Base-by-base conservation (phyloP, 2,888 invertebrate genomes). In the Fabriciana adippe region DNA sequence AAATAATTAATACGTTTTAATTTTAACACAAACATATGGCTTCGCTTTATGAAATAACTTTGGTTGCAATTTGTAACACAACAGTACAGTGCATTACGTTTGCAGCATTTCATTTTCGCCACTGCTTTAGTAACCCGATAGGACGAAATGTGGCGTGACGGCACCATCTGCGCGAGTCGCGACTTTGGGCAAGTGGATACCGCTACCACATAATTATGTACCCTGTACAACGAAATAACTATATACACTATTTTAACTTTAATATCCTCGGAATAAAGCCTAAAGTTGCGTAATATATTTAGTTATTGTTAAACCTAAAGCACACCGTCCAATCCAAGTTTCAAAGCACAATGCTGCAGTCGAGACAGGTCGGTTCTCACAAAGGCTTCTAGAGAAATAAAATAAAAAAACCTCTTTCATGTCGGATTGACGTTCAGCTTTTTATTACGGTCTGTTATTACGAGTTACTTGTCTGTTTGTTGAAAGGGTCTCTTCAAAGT, bases 371-470 rank as follows among this genome's bases (percentile, higher is more conserved):
- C 73, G 71, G 71, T 62, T 41, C 73, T 63, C 69, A 72, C 72
- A 77, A 76, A 74, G 73, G 75, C 73, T 71, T 75, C 70, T 76
- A 74, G 76, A 75, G 75, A 74, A 79, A 74, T 75, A 76, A 71
- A 73, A 76, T 79, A 79, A 74, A 77, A 77, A 66, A 73, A 62
- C 41, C 72, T 74, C 76, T 81, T 81, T 81, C 81, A 82, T 79
- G 76, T 81, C 75, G 75, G 76, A 81, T 77, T 81, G 81, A 82
- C 82, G 79, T 78, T 75, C 76, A 77, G 71, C 72, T 75, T 72
- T 73, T 80, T 80, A 78, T 73, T 75, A 66, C 59, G 59, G 77
- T 74, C 75, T 75, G 78, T 76, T 80, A 78, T 79, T 76, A 77
- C 74, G 75, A 74, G 71, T 78, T 75, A 76, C 77, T 79, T 75